Evolutionary conservation across 2,797 vertebrate genomes (phyloP).

Genomic region (Erithacus rubecula): DNA sequence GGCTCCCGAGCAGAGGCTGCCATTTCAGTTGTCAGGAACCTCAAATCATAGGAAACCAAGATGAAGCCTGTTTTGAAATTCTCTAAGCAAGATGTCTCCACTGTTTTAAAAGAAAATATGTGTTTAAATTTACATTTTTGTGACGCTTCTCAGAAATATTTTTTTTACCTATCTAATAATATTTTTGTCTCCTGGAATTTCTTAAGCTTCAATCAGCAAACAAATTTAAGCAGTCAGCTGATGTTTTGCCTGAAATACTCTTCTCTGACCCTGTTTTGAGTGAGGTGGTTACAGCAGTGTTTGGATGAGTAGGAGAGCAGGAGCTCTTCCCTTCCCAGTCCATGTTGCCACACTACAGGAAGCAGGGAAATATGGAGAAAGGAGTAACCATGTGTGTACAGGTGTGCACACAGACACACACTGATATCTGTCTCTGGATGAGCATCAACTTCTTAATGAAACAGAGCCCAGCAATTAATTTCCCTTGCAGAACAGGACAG

Average conservation of each 20-base stretch:
- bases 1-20: neutral
- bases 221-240: neutral
- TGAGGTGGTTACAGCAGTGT: neutral
- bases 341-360: accelerated
- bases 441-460: neutral
- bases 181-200: neutral
- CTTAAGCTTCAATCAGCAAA: neutral
- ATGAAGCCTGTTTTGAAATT: neutral
- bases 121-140: neutral
- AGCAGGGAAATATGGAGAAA: neutral
- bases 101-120: neutral
- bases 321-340: neutral
- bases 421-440: neutral
- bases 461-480: neutral
- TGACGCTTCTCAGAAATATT: neutral
- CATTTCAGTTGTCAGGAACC: neutral
- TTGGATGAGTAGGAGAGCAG: neutral
- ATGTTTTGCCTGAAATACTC: neutral
- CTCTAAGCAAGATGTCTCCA: neutral
- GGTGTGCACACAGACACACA: accelerated
- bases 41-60: neutral
- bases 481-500: neutral
- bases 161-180: neutral
- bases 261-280: neutral
- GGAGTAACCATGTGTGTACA: neutral